phyloP scores from a whole-genome alignment of 1,140 invertebrate genomes.

The Amphibalanus amphitrite region DNA sequence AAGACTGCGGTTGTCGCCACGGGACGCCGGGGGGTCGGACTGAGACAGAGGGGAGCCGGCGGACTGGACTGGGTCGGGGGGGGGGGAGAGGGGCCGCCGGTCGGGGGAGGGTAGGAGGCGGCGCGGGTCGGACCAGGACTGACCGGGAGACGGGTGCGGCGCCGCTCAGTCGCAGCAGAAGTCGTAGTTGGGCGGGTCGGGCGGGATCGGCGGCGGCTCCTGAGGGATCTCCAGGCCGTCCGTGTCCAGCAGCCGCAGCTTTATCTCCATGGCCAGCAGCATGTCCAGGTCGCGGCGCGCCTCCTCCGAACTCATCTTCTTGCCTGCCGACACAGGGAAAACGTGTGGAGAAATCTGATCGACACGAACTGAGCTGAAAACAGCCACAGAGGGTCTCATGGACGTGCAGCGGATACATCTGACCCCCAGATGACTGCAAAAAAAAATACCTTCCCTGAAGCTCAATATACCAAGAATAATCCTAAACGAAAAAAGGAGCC shows the following conservation, averaged over 20 bases:
- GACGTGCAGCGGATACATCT: too few species aligned
- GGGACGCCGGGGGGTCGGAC: too few species aligned
- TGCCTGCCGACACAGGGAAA: too few species aligned
- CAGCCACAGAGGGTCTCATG: too few species aligned
- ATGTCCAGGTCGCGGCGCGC: conserved; percentile 78
- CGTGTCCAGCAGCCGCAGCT: conserved; percentile 75
- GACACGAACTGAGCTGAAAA: too few species aligned
- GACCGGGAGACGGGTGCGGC: neutral
- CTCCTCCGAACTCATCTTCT: conserved; percentile 75
- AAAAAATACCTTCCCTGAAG: too few species aligned
- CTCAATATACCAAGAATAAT: too few species aligned
- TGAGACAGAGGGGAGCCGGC: neutral
- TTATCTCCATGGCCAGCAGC: conserved; percentile 88
- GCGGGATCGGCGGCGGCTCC: conserved; percentile 72
- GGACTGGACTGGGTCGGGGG: neutral
- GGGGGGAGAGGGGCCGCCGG: neutral
- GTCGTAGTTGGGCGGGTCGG: conserved; percentile 70
- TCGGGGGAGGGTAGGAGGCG: neutral
- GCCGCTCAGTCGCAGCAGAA: conserved; percentile 35
- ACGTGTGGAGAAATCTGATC: too few species aligned
- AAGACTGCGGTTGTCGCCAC: too few species aligned
- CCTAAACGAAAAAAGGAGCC: too few species aligned
- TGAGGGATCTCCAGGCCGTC: conserved; percentile 89
- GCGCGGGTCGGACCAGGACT: conserved; percentile 5
- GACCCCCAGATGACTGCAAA: too few species aligned